Percentiles rank a stretch among this genome's conserved stretches.
phyloP scores from a whole-genome alignment of 1,140 invertebrate species.

The Neodiprion fabricii region DNA sequence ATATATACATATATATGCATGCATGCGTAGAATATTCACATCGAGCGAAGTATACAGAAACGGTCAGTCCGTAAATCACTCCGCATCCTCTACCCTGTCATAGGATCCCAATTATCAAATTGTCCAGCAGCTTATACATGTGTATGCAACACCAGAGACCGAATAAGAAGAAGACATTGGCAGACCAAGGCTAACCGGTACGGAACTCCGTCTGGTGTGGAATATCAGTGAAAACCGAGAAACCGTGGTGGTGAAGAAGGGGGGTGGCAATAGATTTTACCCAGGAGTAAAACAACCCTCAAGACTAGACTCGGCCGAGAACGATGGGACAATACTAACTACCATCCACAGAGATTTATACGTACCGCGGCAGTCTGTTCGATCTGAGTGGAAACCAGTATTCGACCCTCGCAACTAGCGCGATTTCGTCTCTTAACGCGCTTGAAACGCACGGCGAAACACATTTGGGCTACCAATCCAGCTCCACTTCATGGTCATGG shows the following conservation, averaged over 20 bases:
- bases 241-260: slow-evolving; percentile 22
- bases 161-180: background rate
- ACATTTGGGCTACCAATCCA: background rate
- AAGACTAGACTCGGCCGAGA: too few species aligned
- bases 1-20: too few species aligned
- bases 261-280: slow-evolving; percentile 40
- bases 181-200: background rate
- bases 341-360: slow-evolving; percentile 43
- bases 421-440: background rate
- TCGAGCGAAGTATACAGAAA: too few species aligned
- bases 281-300: slow-evolving; percentile 43
- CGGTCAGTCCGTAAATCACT: slow-evolving; percentile 47
- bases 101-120: slow-evolving; percentile 58
- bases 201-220: background rate
- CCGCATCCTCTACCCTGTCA: slow-evolving; percentile 24
- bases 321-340: slow-evolving; percentile 37
- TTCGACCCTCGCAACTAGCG: background rate
- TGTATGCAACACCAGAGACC: background rate
- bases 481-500: background rate
- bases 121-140: slow-evolving; percentile 38
- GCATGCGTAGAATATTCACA: too few species aligned
- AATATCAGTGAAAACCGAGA: slow-evolving; percentile 7
- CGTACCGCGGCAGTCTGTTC: slow-evolving; percentile 6
- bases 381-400: background rate
- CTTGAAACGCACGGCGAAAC: background rate